Base-by-base conservation (phyloP, 2,888 invertebrate genomes). In the Lysandra bellargus region DNA sequence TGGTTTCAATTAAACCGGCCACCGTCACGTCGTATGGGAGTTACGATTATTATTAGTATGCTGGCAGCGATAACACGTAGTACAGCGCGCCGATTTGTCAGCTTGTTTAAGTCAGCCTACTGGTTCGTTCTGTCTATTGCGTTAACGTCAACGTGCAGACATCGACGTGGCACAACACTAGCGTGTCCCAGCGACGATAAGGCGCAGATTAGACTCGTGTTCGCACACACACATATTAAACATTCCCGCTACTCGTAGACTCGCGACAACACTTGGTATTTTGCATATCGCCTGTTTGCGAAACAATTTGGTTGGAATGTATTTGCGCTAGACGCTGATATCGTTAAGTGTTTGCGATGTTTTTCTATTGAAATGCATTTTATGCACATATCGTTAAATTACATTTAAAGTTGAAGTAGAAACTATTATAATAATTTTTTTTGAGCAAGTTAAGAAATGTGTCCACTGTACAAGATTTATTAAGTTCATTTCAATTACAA, bases 181-280 rank as follows among this genome's bases (percentile, higher is more conserved):
- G 84, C 83, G 84, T 85, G 84, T 82, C 83, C 84, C 83, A 84
- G 84, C 84, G 84, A 86, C 89, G 92, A 92, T 92, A 92, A 92
- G 90, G 91, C 89, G 88, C 87, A 93, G 93, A 93, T 93, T 93
- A 93, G 92, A 92, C 91, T 87, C 87, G 85, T 92, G 92, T 92
- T 92, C 91, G 87, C 91, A 89, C 92, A 89, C 90, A 89, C 91
- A 91, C 90, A 90, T 92, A 91, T 91, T 92, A 89, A 90, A 89
- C 91, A 90, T 92, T 90, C 91, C 85, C 88, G 84, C 87, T 87
- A 87, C 87, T 88, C 33, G 69, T 87, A 89, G 86, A 86, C 85
- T 86, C 87, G 90, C 89, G 90, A 90, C 91, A 90, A 87, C 84
- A 84, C 87, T 86, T 84, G 87, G 86, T 91, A 92, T 92, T 84